Base-by-base conservation (phyloP, 2,113 vertebrate genomes). In the Misgurnus mizolepis region DNA sequence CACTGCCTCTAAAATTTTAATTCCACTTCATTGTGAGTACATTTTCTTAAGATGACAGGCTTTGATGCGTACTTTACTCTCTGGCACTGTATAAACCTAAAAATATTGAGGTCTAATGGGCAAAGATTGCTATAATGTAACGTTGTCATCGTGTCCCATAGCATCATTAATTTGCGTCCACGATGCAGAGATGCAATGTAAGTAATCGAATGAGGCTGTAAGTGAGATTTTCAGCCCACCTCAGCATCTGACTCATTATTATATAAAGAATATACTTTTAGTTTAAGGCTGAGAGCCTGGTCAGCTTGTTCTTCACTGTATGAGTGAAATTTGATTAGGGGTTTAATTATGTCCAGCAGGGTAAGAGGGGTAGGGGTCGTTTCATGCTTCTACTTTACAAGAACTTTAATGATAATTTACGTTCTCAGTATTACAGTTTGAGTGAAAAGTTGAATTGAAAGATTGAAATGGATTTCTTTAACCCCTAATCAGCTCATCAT, bases 1-100 rank as follows among this genome's bases (percentile, higher is more conserved):
- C 84, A 75, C 60, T 8, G 22, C 58, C 85, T 84, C 77, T 85
- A 56, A 76, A 80, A 84, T 86, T 88, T 87, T 90, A 92, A 91
- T 92, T 92, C 90, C 88, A 87, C 89, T 89, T 92, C 89, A 92
- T 93, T 90, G 90, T 86, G 83, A 65, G 87, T 85, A 73, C 69
- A 84, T 61, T 80, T 77, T 67, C 49, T 66, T 82, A 75, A 74
- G 82, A 68, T 22, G 34, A 22, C 62, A n/a, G 34, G 74, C 67
- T 69, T 58, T 70, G 40, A 55, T 74, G 64, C 68, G 69, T 71
- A 79, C 72, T 39, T 60, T 67, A 55, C 65, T 85, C 69, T 76
- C 53, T 41, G 53, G 9, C 41, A 72, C 27, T 58, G 61, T 66
- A 66, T 64, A 69, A 58, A 53, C 78, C 60, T 82, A 60, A 55